Evolutionary conservation across 2,113 vertebrate species (phyloP).

Genomic region (Chaetodon auriga): DNA sequence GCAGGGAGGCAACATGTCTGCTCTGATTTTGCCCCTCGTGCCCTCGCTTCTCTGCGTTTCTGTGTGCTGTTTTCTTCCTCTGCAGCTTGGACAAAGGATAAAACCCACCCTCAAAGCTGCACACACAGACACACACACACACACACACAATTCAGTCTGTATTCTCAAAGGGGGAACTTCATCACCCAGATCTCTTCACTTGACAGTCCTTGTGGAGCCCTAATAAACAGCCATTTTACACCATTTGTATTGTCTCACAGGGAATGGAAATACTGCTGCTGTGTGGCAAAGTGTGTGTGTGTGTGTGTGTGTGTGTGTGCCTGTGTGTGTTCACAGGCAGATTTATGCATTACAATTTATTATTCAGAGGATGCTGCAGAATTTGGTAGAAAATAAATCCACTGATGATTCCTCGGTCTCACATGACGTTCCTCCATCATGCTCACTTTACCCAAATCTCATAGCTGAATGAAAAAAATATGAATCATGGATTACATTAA

Average conservation of each 20-base stretch:
- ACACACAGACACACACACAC: neutral
- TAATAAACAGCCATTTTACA: constrained; percentile 66
- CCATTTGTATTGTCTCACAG: constrained; percentile 53
- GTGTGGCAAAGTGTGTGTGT: constrained; percentile 2
- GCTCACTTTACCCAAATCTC: constrained; percentile 27
- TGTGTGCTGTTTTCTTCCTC: constrained; percentile 11
- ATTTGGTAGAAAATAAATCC: constrained; percentile 44
- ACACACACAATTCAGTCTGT: constrained; percentile 9
- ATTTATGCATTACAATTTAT: constrained; percentile 31
- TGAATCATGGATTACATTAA: constrained; percentile 31
- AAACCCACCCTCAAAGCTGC: constrained; percentile 37
- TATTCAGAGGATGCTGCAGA: constrained; percentile 36
- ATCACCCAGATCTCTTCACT: constrained; percentile 51
- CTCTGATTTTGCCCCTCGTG: constrained; percentile 36
- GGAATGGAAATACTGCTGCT: constrained; percentile 41
- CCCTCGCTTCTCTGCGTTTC: constrained; percentile 20
- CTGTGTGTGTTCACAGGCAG: neutral
- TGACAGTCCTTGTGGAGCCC: constrained; percentile 46
- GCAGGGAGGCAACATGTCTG: constrained; percentile 39
- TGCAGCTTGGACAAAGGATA: constrained; percentile 52
- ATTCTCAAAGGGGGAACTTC: constrained; percentile 41
- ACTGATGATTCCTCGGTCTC: neutral
- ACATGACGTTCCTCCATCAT: constrained; percentile 8
- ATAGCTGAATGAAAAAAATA: neutral
- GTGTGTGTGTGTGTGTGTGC: constrained; percentile 9